Base-by-base conservation (phyloP, 1,140 invertebrate species). In the Zelostemma sp. region DNA sequence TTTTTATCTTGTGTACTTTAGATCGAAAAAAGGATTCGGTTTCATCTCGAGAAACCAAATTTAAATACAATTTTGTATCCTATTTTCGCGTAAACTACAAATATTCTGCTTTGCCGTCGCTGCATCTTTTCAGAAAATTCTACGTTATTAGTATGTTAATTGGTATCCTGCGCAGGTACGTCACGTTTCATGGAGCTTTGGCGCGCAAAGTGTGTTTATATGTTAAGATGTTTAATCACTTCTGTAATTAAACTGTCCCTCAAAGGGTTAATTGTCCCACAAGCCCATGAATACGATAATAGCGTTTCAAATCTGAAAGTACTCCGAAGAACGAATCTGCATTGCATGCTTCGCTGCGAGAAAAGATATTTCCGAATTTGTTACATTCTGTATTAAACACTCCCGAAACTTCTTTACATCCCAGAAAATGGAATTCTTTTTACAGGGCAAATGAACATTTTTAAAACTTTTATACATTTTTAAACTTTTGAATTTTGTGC, bases 181-280 rank as follows among this genome's bases (percentile, higher is more conserved):
- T 72, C 62, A 62, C 73, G 66, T 72, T 72, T 72, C 68, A 67
- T 74, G 66, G 61, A 21, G 65, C 62, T 58, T 60, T 74, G 55
- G 61, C 61, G 68, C 64, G 68, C 14, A 68, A 40, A 69, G 48
- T 72, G 79, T 81, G 82, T 84, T 85, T 83, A 82, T 83, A 82
- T 80, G 82, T 81, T 82, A 81, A 84, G 82, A 84, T 83, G 82
- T 83, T 86, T 85, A 86, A 86, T 86, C 83, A 83, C 81, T 82
- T 82, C 81, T 81, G 79, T 85, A 84, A 85, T 85, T 85, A 84
- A 84, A 84, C 84, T 85, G 84, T 84, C 84, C 82, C 79, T 85
- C 84, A 85, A 85, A 85, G 82, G 82, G 81, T 85, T 85, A 84
- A 85, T 85, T 83, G 82, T 83, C 79, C 78, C 78, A 81, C 82